Percentiles rank a stretch among this genome's conserved stretches.
phyloP scores from a whole-genome alignment of 2,113 vertebrate genomes.

The Puffinus mauretanicus region DNA sequence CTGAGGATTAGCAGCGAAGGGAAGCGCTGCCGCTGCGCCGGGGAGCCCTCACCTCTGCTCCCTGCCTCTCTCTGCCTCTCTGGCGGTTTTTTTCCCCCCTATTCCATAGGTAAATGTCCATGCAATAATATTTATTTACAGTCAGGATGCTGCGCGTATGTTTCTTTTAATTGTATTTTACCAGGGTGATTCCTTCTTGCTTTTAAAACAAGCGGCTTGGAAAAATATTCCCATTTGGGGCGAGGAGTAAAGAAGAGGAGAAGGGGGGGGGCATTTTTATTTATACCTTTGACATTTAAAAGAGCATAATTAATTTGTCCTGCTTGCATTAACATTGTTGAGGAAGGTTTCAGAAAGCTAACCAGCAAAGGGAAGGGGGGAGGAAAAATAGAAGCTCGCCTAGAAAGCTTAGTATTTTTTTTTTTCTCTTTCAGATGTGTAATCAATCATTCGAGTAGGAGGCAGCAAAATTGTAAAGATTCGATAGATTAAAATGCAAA shows the following conservation, averaged over 20 bases:
- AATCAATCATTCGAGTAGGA: slow-evolving; percentile 80
- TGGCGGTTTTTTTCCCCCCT: neutral
- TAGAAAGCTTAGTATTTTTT: slow-evolving; percentile 52
- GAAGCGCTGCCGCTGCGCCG: neutral
- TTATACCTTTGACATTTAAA: slow-evolving; percentile 81
- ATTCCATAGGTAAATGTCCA: slow-evolving; percentile 11
- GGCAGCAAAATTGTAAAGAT: slow-evolving; percentile 82
- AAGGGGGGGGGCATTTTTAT: slow-evolving; percentile 63
- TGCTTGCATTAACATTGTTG: slow-evolving; percentile 73
- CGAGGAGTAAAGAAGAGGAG: neutral
- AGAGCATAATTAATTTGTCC: slow-evolving; percentile 78
- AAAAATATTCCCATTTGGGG: slow-evolving; percentile 74
- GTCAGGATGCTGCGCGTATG: neutral
- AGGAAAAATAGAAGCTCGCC: slow-evolving; percentile 48
- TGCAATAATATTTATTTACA: slow-evolving; percentile 16
- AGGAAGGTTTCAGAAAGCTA: slow-evolving; percentile 73
- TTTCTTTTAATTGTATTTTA: slow-evolving; percentile 55
- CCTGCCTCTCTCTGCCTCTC: neutral
- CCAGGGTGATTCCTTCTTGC: slow-evolving; percentile 47
- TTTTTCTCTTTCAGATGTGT: slow-evolving; percentile 72
- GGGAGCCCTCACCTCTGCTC: slow-evolving; percentile 41
- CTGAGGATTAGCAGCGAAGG: neutral
- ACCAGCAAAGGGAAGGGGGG: slow-evolving; percentile 1
- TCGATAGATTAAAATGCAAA: slow-evolving; percentile 86
- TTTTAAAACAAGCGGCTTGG: slow-evolving; percentile 64